Evolutionary conservation across 2,113 vertebrate genomes (phyloP).

Genomic region (Leucosticte australis): DNA sequence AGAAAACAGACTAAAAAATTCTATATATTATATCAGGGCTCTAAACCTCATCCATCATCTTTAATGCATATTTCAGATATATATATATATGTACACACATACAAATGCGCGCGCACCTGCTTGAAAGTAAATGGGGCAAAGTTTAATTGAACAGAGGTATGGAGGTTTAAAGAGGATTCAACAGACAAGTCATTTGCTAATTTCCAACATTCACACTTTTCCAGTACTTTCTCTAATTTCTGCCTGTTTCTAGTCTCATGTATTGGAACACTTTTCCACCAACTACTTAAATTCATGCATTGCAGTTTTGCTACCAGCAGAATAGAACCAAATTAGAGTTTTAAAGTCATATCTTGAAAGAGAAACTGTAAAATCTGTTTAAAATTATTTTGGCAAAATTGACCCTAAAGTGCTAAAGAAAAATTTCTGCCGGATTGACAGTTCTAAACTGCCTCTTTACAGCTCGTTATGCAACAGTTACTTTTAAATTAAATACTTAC

Average conservation of each 20-base stretch:
- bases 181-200: slow-evolving; percentile 65
- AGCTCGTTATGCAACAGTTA: slow-evolving; percentile 47
- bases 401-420: slow-evolving; percentile 51
- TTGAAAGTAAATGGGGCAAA: slow-evolving; percentile 60
- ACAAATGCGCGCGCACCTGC: slow-evolving; percentile 59
- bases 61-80: slow-evolving; percentile 66
- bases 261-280: slow-evolving; percentile 49
- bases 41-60: slow-evolving; percentile 67
- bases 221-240: slow-evolving; percentile 49
- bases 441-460: slow-evolving; percentile 65
- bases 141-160: slow-evolving; percentile 52
- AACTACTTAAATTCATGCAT: slow-evolving; percentile 48
- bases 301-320: slow-evolving; percentile 42
- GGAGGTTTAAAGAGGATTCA: slow-evolving; percentile 59
- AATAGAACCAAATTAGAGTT: slow-evolving; percentile 50
- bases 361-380: slow-evolving; percentile 44
- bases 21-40: slow-evolving; percentile 43
- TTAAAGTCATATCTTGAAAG: slow-evolving; percentile 29
- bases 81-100: slow-evolving; percentile 27
- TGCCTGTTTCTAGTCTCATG: slow-evolving; percentile 62
- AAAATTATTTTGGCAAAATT: slow-evolving; percentile 62
- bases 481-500: slow-evolving; percentile 79
- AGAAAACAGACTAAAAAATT: slow-evolving; percentile 60
- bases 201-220: slow-evolving; percentile 63
- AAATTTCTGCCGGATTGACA: slow-evolving; percentile 54